Base-by-base conservation (phyloP, 2,797 vertebrate genomes). In the Gastrophryne carolinensis region DNA sequence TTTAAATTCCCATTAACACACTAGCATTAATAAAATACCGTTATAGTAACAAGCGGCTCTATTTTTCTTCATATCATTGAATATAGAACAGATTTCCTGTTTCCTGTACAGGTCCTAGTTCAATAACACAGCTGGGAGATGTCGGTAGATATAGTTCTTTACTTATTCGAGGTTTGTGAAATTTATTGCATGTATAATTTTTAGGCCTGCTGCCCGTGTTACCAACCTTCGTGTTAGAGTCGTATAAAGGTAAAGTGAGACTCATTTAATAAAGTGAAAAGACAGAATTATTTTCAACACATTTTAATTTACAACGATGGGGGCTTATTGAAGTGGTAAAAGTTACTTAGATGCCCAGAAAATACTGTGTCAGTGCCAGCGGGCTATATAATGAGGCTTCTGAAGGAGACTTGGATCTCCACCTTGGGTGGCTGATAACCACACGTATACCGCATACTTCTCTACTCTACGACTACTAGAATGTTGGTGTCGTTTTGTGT, bases 321-420 rank as follows among this genome's bases (percentile, higher is more conserved):
- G 66, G 73, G 37, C 54, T 76, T 69, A 53, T 63, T 76, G 66
- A 76, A 76, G 73, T 76, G 73, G 73, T 70, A 70, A 70, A 76
- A 70, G 12, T 34, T 29, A 62, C 23, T 69, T 7, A 26, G 26
- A 61, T 76, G 73, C 73, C 73, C 73, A 76, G 73, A 76, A 76
- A 62, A 76, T 70, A 56, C 34, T 3, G 57, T 76, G 66, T 37
- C 73, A 54, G 62, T 76, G 69, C 57, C 57, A 76, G 52, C 69
- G 44, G 61, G 37, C 56, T 56, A 37, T 24, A 75, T 62, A 75
- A 52, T 53, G 32, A 60, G 54, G 54, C 64, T 75, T 50, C 56
- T 52, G 73, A 69, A 49, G 44, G 73, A 52, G 34, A 57, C 30
- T 76, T 76, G 73, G 17, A 44, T 41, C 49, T 39, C 44, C 73